These are phyloP conservation scores for Zaprionus lineosus DNA, from an alignment of 2,888 invertebrate species.

Conservation along the genomic window DNA sequence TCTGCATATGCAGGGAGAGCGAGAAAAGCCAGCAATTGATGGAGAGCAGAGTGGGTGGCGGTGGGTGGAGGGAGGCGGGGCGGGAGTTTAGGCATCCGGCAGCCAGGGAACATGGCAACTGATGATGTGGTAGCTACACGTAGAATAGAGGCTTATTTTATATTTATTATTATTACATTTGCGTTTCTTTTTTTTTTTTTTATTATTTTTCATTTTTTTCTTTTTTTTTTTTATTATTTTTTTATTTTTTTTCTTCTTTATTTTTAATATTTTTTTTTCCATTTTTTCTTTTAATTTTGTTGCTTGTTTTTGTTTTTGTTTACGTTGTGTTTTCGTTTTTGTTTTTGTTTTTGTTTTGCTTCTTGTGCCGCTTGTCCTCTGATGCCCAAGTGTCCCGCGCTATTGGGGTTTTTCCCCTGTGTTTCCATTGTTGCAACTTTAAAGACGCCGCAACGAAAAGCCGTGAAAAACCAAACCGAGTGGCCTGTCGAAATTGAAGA, in stretches of 20 bases:
- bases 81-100: not conserved
- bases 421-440: constrained; percentile 15
- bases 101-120: not conserved
- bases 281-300: not conserved
- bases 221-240: not conserved
- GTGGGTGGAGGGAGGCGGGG: not conserved
- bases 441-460: constrained; percentile 17
- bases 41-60: not conserved
- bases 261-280: not conserved
- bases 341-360: not conserved
- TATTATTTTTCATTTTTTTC: not conserved
- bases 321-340: not conserved
- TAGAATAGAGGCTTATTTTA: constrained; percentile 45
- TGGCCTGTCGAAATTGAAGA: constrained; percentile 18
- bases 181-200: not conserved
- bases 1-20: constrained; percentile 30
- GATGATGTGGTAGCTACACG: constrained; percentile 27
- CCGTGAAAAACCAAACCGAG: constrained; percentile 16
- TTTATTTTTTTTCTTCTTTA: not conserved
- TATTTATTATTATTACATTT: constrained; percentile 42
- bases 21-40: too few relatives aligned
- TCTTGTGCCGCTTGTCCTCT: constrained; percentile 11
- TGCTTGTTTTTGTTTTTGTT: not conserved
- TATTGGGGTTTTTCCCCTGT: constrained; percentile 40
- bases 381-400: constrained; percentile 7